Evolutionary conservation across 2,113 vertebrate genomes (phyloP), one percentile per base, ranked within the genome.

Genomic region (Elaphurus davidianus): DNA sequence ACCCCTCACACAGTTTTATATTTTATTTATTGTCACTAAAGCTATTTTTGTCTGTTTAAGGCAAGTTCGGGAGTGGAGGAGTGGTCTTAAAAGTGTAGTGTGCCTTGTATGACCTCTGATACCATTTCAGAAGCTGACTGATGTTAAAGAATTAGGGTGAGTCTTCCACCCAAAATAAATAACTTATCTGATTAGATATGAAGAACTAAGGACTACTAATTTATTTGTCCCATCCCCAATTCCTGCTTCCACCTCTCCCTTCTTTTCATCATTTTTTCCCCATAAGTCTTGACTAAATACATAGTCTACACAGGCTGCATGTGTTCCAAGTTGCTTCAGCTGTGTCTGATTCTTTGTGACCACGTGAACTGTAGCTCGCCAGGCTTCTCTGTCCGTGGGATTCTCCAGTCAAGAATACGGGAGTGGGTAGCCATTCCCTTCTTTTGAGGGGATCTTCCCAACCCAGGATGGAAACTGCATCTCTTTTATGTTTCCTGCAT

Each of bases 1-100:
- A 33, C 4, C 4, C 81, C 40, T 89, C 21, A 90, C 23, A 11
- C 64, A 55, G 27, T 64, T 74, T 79, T 74, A 6, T 50, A 25
- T 59, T 40, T 89, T 43, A 47, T 74, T 87, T 92, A 45, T 84
- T 17, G 27, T 82, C 47, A 74, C 59, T 74, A 17, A 91, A 87
- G 9, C 28, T 57, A 21, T 50, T 47, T 86, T 27, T 84, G 1
- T 64, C 36, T 91, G 9, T 76, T 52, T 28, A 95, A 94, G n/a
- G n/a, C 3, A 67, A 43, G 9, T 30, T 67, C 10, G 27, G 40
- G 21, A 89, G 5, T 10, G 17, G 14, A 13, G 52, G 83, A n/a
- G 25, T 47, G 12, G 33, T 45, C 25, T 1, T 28, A 23, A 28
- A 82, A 3, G 4, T 71, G 2, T 13, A 7, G 16, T 8, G 0